These are phyloP conservation scores for Clarias laeviceps DNA, from an alignment of 2,797 vertebrate genomes.

Conservation along the genomic window DNA sequence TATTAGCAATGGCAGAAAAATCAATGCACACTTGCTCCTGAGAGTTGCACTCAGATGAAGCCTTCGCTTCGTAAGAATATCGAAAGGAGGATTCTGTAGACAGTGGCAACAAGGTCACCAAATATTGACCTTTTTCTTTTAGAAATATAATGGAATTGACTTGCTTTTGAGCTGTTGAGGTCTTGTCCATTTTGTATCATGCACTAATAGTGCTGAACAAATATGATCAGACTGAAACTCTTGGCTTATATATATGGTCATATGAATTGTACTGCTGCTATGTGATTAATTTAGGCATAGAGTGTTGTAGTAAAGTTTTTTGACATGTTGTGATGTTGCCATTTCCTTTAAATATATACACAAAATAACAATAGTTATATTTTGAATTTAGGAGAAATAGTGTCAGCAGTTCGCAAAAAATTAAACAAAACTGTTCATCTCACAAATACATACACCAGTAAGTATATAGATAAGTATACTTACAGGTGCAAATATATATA, in stretches of 20 bases:
- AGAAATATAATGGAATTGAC: conserved; percentile 50
- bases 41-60: conserved; percentile 78
- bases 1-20: conserved; percentile 86
- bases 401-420: no score
- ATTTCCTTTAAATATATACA: no score
- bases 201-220: conserved; percentile 1
- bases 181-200: conserved; percentile 14
- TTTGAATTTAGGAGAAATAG: no score
- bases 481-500: no score
- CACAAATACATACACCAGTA: no score
- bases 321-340: no score
- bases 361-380: no score
- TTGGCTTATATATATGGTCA: background rate
- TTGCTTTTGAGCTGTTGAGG: conserved; percentile 19
- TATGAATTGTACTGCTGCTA: background rate
- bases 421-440: no score
- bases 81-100: conserved; percentile 48
- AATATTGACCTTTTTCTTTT: conserved; percentile 54
- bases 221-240: background rate
- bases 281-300: background rate
- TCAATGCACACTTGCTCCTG: conserved; percentile 82
- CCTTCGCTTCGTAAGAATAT: conserved; percentile 77
- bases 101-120: conserved; percentile 51
- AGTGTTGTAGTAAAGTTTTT: no score
- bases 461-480: no score